Base-by-base conservation (phyloP, 1,140 invertebrate species). In the Drosophila tropicalis region DNA sequence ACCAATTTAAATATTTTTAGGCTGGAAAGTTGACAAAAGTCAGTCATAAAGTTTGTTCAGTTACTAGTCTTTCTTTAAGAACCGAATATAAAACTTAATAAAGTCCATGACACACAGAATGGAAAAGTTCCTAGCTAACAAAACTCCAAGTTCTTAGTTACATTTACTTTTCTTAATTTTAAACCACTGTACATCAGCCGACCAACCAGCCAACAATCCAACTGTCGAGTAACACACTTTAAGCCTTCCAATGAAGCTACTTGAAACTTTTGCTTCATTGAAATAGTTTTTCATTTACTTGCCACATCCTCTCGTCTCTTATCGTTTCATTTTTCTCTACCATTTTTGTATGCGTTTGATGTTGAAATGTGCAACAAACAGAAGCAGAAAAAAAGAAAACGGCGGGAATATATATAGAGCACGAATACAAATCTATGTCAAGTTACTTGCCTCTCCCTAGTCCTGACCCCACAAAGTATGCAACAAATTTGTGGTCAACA, bases 271-370 rank as follows among this genome's bases (percentile, higher is more conserved):
- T 74, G 69, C 69, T 87, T 77, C 84, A 87, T 87, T 89, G 83
- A 89, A 87, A 89, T 89, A 89, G 84, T 87, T 87, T 87, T 85
- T 83, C 76, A 89, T 87, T 89, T 79, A 80, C 79, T 89, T 65
- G 47, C 51, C 72, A 39, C 56, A 67, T 79, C 70, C 55, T 62
- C 44, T 9, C 7, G 7, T 7, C 17, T 2, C 15, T 17, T 3
- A 19, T 22, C 15, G n/a, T 15, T 58, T 12, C 3, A 9, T 17
- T 17, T 15, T 57, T 57, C 15, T 36, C 15, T 57, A 12, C 0
- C 36, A 13, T 54, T 54, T 6, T 19, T 25, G 51, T 17, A 32
- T 73, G 66, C 58, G 47, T 58, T 25, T 22, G 70, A 61, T 51
- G 47, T 68, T 70, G 61, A 87, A 86, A 83, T 76, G 83, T 66